These are phyloP conservation scores for Drosophila sp. DNA, from an alignment of 1,140 invertebrate genomes.

Conservation along the genomic window DNA sequence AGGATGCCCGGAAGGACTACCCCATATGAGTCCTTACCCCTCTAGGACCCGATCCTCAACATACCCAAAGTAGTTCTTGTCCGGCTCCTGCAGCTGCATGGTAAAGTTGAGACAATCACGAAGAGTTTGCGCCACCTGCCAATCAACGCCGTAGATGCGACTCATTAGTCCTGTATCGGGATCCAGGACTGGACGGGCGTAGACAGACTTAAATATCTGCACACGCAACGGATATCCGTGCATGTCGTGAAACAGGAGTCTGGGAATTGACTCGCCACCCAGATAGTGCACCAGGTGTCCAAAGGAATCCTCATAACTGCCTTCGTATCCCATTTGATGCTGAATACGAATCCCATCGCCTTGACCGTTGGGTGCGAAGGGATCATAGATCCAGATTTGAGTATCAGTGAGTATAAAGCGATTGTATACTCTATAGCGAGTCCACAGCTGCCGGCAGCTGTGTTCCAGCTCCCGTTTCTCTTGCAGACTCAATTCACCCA, in stretches of 20 bases:
- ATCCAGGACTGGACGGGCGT: constrained; percentile 53
- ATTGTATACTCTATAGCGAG: constrained; percentile 52
- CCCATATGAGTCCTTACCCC: too few relatives aligned
- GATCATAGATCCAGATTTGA: constrained; percentile 65
- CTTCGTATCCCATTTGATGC: background rate
- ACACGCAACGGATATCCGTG: constrained; percentile 68
- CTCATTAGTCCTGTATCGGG: constrained; percentile 40
- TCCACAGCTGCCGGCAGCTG: constrained; percentile 54
- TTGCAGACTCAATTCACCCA: constrained; percentile 8
- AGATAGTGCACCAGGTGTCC: constrained; percentile 56
- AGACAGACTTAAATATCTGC: constrained; percentile 77
- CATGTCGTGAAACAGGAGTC: constrained; percentile 62
- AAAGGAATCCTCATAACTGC: constrained; percentile 18
- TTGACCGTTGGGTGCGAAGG: constrained; percentile 33
- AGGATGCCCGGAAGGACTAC: too few relatives aligned
- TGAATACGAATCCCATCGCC: background rate
- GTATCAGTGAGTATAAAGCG: constrained; percentile 48
- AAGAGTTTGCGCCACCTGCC: constrained; percentile 63
- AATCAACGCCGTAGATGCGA: constrained; percentile 63
- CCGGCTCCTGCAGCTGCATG: constrained; percentile 73
- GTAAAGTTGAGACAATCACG: constrained; percentile 67
- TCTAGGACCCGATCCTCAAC: background rate
- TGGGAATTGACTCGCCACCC: constrained; percentile 39
- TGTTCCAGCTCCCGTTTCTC: constrained; percentile 45
- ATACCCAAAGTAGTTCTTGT: constrained; percentile 75